phyloP scores from a whole-genome alignment of 1,140 invertebrate species.

The Trinorchestia longiramus region DNA sequence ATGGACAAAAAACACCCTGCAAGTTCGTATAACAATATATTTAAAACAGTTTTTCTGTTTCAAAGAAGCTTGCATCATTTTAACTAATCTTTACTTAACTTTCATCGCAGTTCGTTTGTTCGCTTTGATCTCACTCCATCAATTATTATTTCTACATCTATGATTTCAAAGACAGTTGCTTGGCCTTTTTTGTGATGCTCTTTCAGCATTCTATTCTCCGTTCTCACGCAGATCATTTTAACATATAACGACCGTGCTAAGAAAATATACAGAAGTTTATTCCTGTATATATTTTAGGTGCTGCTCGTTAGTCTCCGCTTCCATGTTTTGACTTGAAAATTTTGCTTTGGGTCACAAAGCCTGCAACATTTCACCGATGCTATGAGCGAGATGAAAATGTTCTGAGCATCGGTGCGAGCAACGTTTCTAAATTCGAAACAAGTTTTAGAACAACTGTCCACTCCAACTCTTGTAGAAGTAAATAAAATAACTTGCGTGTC shows the following conservation, averaged over 20 bases:
- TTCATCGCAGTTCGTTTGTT: no score
- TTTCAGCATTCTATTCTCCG: neutral
- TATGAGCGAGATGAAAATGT: neutral
- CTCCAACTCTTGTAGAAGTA: neutral
- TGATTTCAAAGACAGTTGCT: neutral
- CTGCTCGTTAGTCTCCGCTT: neutral
- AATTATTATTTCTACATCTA: no score
- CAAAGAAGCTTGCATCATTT: no score
- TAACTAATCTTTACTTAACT: no score
- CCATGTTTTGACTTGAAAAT: neutral
- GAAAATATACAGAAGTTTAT: neutral
- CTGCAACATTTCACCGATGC: neutral
- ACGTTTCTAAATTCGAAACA: neutral
- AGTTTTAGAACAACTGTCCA: neutral
- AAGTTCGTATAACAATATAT: no score
- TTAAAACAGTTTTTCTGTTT: no score
- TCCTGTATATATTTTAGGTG: neutral
- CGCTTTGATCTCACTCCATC: no score
- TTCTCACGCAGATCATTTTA: neutral
- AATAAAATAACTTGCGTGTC: neutral
- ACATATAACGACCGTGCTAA: neutral
- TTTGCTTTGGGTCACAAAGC: neutral
- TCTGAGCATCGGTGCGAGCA: neutral
- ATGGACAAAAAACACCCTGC: no score
- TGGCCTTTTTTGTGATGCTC: neutral